These are phyloP conservation scores for Heliocidaris erythrogramma DNA, from an alignment of 35 echinoderm and acorn worm species.

Conservation along the genomic window DNA sequence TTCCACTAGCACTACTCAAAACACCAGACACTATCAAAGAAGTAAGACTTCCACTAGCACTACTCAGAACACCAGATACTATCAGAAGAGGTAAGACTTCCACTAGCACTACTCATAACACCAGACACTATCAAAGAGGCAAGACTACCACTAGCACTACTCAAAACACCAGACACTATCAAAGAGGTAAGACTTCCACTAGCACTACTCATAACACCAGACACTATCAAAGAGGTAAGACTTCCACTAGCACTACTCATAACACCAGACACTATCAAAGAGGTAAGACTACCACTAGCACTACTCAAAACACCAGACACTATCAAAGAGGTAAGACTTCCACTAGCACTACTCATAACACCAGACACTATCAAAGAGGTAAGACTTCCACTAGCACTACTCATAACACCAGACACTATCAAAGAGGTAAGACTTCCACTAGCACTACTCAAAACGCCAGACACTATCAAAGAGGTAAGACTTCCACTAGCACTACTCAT, in stretches of 20 bases:
- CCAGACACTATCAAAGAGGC: constrained; percentile 82
- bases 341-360: constrained; percentile 59
- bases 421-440: constrained; percentile 60
- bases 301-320: constrained; percentile 72
- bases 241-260: constrained; percentile 57
- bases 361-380: constrained; percentile 83
- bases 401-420: constrained; percentile 72
- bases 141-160: constrained; percentile 57
- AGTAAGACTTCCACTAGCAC: constrained; percentile 62
- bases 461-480: constrained; percentile 77
- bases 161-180: constrained; percentile 73
- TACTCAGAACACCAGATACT: constrained; percentile 70
- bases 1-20: constrained; percentile 55
- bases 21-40: constrained; percentile 76
- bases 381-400: constrained; percentile 58
- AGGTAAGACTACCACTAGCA: constrained; percentile 65
- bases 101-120: constrained; percentile 59
- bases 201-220: constrained; percentile 73
- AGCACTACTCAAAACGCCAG: constrained; percentile 73
- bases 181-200: constrained; percentile 60
- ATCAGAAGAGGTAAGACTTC: constrained; percentile 72
- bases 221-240: constrained; percentile 77
- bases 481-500: constrained; percentile 57
- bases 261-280: constrained; percentile 71
- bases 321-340: constrained; percentile 70